A percentile compares a stretch with the other conserved stretches of the same genome.
These are phyloP conservation scores for Ligdia adustata DNA, from an alignment of 2,888 invertebrate genomes.

Conservation along the genomic window DNA sequence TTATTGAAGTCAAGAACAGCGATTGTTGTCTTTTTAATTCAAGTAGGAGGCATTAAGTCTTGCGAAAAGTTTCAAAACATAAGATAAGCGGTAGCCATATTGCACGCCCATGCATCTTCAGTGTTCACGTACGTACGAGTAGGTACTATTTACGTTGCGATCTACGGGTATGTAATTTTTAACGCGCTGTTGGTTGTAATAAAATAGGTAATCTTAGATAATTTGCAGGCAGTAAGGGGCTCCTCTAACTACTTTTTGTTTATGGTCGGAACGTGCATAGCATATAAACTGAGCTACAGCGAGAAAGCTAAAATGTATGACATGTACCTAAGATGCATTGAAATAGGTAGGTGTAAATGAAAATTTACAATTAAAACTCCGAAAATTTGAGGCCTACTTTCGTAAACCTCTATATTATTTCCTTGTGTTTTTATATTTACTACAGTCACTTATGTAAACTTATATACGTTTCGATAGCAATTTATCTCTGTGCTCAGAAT, in stretches of 20 bases:
- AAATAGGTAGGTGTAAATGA: too few relatives aligned
- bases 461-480: too few relatives aligned
- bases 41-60: slow-evolving; percentile 13
- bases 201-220: slow-evolving; percentile 36
- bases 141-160: too few relatives aligned
- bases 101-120: slow-evolving; percentile 43
- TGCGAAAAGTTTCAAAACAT: slow-evolving; percentile 37
- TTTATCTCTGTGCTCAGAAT: too few relatives aligned
- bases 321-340: not conserved
- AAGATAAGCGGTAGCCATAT: slow-evolving; percentile 34
- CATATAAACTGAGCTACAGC: slow-evolving; percentile 4
- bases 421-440: too few relatives aligned
- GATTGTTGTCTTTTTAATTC: slow-evolving; percentile 2
- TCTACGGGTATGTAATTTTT: slow-evolving; percentile 46
- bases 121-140: slow-evolving; percentile 25
- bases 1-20: not conserved
- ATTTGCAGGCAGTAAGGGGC: slow-evolving; percentile 17
- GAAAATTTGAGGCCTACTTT: too few relatives aligned
- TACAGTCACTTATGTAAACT: too few relatives aligned
- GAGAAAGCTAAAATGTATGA: slow-evolving; percentile 6
- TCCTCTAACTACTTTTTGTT: slow-evolving; percentile 7
- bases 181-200: slow-evolving; percentile 46
- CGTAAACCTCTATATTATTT: too few relatives aligned
- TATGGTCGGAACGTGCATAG: slow-evolving; percentile 9
- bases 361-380: too few relatives aligned